These are phyloP conservation scores for Potamarius usumacintae DNA, from an alignment of 2,113 vertebrate species.

Conservation along the genomic window DNA sequence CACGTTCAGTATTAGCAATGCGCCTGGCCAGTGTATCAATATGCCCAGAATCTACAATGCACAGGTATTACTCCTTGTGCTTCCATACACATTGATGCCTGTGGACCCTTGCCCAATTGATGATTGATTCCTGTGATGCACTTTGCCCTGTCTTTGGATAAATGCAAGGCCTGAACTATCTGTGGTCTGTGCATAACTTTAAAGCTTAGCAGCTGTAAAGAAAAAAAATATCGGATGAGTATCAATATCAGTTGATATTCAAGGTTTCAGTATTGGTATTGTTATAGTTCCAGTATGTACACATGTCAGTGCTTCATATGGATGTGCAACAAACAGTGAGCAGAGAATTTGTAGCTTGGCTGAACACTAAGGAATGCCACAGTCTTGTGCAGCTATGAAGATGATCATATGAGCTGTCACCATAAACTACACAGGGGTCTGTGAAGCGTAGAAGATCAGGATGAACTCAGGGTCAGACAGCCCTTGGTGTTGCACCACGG, in stretches of 20 bases:
- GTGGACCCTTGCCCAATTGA: not conserved
- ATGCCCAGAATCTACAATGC: not conserved
- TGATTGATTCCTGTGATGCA: not conserved
- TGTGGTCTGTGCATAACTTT: not conserved
- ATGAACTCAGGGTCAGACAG: conserved; percentile 1
- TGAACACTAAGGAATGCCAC: not conserved
- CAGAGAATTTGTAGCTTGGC: not conserved
- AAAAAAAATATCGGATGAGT: not conserved
- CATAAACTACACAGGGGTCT: not conserved
- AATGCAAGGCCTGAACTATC: not conserved
- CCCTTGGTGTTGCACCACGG: conserved; percentile 5
- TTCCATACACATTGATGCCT: not conserved
- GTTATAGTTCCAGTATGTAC: not conserved
- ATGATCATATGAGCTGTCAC: not conserved
- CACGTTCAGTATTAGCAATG: not conserved
- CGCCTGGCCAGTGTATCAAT: not conserved
- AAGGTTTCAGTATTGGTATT: not conserved
- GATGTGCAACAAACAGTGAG: not conserved
- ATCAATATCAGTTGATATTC: not conserved
- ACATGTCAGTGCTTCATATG: not conserved
- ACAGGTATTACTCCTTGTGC: not conserved
- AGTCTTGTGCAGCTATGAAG: not conserved
- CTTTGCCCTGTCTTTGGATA: not conserved
- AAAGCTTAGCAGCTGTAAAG: not conserved
- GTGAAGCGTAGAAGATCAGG: not conserved